Percentiles rank a stretch among this genome's conserved stretches.
Conservation (phyloP, 2,888 invertebrate species). For the Graphium colonna region DNA sequence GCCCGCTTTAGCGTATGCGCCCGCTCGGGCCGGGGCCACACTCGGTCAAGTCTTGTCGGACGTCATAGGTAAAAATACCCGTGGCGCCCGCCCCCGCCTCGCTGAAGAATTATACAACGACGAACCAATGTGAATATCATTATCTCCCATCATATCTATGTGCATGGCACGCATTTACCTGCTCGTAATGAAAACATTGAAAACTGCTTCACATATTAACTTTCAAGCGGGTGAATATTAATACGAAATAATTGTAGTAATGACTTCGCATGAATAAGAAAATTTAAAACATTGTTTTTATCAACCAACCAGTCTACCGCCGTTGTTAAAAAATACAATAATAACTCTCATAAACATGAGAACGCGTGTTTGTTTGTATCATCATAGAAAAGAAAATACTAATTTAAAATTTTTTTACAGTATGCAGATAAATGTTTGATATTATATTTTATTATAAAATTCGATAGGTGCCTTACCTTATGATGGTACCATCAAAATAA, state of each 20-base stretch:
- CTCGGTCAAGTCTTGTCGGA: constrained; percentile 15
- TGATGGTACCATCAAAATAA: too few relatives aligned
- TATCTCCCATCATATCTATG: constrained; percentile 1
- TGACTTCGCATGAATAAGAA: not conserved
- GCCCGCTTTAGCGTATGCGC: constrained; percentile 10
- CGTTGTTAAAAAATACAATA: too few relatives aligned
- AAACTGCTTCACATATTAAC: not conserved
- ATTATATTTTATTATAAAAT: too few relatives aligned
- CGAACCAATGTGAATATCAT: constrained; percentile 1
- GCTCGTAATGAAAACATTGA: not conserved
- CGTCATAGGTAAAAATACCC: constrained; percentile 57
- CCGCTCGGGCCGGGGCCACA: not conserved
- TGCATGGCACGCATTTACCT: not conserved
- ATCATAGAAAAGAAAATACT: too few relatives aligned
- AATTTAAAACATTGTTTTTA: not conserved
- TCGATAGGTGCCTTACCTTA: too few relatives aligned
- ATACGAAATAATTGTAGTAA: not conserved
- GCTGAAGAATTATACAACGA: constrained; percentile 10
- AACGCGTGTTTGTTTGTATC: too few relatives aligned
- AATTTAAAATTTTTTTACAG: too few relatives aligned
- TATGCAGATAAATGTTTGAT: too few relatives aligned
- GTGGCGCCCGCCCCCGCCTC: constrained; percentile 44
- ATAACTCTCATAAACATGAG: too few relatives aligned
- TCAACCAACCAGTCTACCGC: too few relatives aligned
- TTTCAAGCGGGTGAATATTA: not conserved